phyloP scores from a whole-genome alignment of 2,113 vertebrate species.

The Chelonoidis abingdonii region DNA sequence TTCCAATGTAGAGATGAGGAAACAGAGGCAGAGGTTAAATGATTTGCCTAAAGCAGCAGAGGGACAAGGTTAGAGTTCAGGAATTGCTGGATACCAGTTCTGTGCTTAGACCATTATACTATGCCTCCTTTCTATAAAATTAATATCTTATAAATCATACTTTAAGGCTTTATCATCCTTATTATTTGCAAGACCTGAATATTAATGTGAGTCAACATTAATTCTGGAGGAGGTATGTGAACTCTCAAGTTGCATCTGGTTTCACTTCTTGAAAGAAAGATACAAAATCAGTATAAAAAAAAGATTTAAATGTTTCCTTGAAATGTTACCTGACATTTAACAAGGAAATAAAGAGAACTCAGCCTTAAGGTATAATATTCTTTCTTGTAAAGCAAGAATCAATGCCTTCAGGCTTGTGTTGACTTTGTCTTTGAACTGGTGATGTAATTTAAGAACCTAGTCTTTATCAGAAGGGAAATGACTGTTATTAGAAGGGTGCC shows the following conservation, averaged over 20 bases:
- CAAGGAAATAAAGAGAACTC: background rate
- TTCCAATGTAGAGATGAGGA: background rate
- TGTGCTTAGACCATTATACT: background rate
- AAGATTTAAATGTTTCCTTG: rapidly evolving
- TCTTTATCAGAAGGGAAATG: background rate
- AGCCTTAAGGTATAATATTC: background rate
- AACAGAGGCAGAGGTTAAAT: background rate
- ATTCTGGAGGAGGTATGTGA: background rate
- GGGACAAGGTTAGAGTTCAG: background rate
- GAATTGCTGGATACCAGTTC: background rate
- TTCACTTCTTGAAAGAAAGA: background rate
- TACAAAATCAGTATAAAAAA: background rate
- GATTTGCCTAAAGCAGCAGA: background rate
- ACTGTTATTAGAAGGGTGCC: background rate
- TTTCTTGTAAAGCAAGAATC: background rate
- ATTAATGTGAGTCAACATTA: background rate
- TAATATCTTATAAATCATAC: background rate
- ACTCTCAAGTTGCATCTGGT: background rate
- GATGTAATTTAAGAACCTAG: background rate
- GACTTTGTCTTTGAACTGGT: background rate
- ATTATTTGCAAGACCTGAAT: background rate
- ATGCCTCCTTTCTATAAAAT: background rate
- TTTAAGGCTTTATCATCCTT: background rate
- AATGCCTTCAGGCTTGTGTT: background rate
- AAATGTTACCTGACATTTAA: background rate